Evolutionary conservation across 2,797 vertebrate species (phyloP).

Genomic region (Thunnus albacares): DNA sequence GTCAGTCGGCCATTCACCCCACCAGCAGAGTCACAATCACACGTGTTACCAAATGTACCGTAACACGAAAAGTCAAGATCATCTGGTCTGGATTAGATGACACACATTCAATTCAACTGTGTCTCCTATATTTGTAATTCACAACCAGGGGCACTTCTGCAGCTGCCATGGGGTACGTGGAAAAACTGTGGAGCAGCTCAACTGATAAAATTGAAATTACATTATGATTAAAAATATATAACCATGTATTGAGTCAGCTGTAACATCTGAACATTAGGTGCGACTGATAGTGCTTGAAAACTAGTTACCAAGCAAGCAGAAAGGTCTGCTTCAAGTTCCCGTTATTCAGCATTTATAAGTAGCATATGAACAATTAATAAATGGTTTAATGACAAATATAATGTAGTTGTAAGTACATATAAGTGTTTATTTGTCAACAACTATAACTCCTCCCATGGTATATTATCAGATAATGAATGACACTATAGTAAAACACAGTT

Average conservation of each 20-base stretch:
- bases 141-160: neutral
- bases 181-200: neutral
- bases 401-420: too few species aligned
- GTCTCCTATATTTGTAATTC: neutral
- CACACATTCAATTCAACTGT: constrained; percentile 16
- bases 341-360: neutral
- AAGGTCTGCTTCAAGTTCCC: neutral
- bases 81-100: constrained; percentile 32
- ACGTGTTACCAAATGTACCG: constrained; percentile 19
- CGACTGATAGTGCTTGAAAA: too few species aligned
- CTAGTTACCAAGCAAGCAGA: neutral
- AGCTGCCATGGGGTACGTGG: too few species aligned
- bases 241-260: neutral
- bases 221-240: neutral
- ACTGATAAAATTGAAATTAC: neutral
- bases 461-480: neutral
- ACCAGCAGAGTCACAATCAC: constrained; percentile 21
- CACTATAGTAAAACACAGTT: neutral
- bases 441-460: neutral
- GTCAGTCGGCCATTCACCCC: constrained; percentile 36
- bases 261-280: too few species aligned
- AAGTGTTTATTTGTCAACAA: too few species aligned
- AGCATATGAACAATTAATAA: neutral
- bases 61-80: constrained; percentile 31
- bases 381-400: neutral